A percentile compares a stretch with the other conserved stretches of the same genome.
These are phyloP conservation scores for Sylvilagus bachmani DNA, from an alignment of 2,113 vertebrate species.

Conservation along the genomic window DNA sequence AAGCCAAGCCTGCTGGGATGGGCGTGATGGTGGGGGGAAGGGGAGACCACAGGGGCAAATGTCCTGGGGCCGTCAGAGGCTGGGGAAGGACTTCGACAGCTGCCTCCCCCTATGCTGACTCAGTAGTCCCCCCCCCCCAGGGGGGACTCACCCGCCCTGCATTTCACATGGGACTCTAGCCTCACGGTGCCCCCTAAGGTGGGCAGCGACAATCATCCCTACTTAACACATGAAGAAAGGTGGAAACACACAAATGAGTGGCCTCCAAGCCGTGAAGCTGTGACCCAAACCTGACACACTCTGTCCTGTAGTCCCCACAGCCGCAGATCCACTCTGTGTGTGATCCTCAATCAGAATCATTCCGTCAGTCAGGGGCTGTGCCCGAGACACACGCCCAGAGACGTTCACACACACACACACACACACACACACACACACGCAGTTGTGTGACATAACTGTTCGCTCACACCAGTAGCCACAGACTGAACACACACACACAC, in stretches of 20 bases:
- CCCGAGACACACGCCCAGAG: neutral
- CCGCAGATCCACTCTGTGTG: neutral
- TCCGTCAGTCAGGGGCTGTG: neutral
- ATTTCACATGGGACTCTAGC: neutral
- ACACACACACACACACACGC: neutral
- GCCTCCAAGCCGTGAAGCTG: neutral
- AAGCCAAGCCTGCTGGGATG: neutral
- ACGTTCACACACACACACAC: neutral
- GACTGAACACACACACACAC: neutral
- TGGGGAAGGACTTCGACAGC: accelerated
- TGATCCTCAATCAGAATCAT: neutral
- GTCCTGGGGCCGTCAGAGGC: neutral
- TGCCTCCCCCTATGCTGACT: neutral
- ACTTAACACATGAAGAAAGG: neutral
- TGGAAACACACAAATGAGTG: too few species aligned
- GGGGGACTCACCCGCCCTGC: accelerated
- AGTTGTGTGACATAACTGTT: too few species aligned
- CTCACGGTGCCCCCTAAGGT: too few species aligned
- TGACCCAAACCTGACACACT: neutral
- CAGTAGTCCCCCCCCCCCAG: too few species aligned
- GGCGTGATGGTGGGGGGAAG: neutral
- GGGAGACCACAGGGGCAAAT: accelerated
- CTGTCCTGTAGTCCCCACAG: neutral
- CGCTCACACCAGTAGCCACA: neutral
- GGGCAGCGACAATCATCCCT: neutral